Conservation (phyloP, 2,113 vertebrate genomes). For the Leptobrachium leishanense region DNA sequence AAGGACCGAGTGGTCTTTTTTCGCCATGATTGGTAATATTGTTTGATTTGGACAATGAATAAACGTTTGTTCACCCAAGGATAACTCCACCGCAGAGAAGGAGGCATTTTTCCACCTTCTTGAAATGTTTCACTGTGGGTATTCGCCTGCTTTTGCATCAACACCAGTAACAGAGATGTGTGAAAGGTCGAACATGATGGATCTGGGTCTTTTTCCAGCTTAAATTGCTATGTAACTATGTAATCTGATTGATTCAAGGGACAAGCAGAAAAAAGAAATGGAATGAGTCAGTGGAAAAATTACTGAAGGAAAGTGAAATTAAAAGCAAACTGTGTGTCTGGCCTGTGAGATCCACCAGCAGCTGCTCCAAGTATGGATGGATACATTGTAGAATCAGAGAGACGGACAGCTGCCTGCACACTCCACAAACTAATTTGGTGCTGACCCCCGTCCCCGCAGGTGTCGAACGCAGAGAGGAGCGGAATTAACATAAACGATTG, state of each 20-base stretch:
- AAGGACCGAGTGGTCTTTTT: too few relatives aligned
- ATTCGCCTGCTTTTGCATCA: too few relatives aligned
- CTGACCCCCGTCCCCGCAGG: constrained; percentile 10
- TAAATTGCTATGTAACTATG: too few relatives aligned
- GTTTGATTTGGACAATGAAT: too few relatives aligned
- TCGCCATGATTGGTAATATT: too few relatives aligned
- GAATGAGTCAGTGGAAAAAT: constrained; percentile 40
- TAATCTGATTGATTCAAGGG: background rate
- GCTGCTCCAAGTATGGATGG: constrained; percentile 1
- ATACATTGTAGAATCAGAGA: background rate
- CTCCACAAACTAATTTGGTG: background rate
- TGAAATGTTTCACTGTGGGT: too few relatives aligned
- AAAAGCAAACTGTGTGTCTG: background rate
- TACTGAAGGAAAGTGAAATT: constrained; percentile 11
- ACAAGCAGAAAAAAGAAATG: background rate
- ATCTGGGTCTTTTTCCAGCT: too few relatives aligned
- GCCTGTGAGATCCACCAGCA: background rate
- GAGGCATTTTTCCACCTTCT: too few relatives aligned
- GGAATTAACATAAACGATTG: constrained; percentile 36
- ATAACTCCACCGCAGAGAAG: too few relatives aligned
- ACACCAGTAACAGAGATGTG: too few relatives aligned
- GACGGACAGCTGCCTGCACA: background rate
- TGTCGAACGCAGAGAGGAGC: constrained; percentile 9
- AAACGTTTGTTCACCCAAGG: too few relatives aligned
- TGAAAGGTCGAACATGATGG: too few relatives aligned